phyloP scores from a whole-genome alignment of 1,140 invertebrate species.

The Leptinotarsa texana region DNA sequence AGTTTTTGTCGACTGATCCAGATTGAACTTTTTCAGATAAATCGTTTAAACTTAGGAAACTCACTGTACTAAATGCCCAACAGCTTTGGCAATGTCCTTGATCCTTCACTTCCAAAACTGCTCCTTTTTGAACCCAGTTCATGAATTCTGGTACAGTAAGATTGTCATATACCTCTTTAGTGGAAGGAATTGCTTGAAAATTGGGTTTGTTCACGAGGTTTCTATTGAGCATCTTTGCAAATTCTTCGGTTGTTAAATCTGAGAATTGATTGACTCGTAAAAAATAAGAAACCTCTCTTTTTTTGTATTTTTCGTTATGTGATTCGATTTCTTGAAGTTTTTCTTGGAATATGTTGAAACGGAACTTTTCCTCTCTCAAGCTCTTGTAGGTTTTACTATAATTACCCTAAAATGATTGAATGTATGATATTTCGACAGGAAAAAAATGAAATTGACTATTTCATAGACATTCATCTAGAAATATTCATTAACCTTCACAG shows the following conservation, averaged over 20 bases:
- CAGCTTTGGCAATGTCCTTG: neutral
- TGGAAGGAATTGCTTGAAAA: neutral
- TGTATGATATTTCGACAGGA: neutral
- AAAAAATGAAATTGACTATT: neutral
- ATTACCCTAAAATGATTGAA: slow-evolving; percentile 12
- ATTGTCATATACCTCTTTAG: too few species aligned
- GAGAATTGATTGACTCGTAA: slow-evolving; percentile 78
- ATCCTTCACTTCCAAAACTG: neutral
- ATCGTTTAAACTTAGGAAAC: neutral
- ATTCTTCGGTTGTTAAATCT: slow-evolving; percentile 85
- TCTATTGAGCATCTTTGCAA: slow-evolving; percentile 51
- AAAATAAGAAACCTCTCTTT: slow-evolving; percentile 67
- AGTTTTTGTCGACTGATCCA: too few species aligned
- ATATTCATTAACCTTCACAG: neutral
- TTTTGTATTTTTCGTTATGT: slow-evolving; percentile 76
- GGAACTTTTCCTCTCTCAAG: slow-evolving; percentile 71
- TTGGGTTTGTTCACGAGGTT: slow-evolving; percentile 1
- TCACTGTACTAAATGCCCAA: neutral
- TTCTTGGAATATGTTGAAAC: slow-evolving; percentile 83
- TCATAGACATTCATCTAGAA: neutral
- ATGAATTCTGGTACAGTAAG: too few species aligned
- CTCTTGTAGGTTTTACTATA: slow-evolving; percentile 30
- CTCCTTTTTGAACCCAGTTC: neutral
- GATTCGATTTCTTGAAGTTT: slow-evolving; percentile 80
- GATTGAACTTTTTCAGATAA: too few species aligned